phyloP scores from a whole-genome alignment of 2,888 invertebrate species.

The Agonopterix arenella region DNA sequence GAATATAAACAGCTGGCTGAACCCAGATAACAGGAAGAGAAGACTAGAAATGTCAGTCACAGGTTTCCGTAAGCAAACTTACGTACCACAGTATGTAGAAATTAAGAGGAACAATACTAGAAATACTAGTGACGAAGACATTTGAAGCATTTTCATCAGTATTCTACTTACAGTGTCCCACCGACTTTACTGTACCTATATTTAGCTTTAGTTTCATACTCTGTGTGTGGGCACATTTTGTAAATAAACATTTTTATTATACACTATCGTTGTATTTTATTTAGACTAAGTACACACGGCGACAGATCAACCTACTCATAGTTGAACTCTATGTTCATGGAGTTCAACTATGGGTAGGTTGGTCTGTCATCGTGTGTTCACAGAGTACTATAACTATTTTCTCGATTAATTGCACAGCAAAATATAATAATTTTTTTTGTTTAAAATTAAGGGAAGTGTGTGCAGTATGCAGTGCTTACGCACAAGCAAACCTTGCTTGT shows the following conservation, averaged over 20 bases:
- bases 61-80: constrained; percentile 32
- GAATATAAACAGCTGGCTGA: constrained; percentile 32
- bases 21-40: constrained; percentile 42
- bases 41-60: constrained; percentile 44
- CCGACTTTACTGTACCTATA: constrained; percentile 10
- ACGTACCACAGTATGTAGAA: constrained; percentile 54
- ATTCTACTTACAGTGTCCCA: constrained; percentile 14
- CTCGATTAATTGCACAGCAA: too few species aligned
- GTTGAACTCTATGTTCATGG: too few species aligned
- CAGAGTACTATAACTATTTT: too few species aligned
- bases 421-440: too few species aligned
- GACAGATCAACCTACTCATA: too few species aligned
- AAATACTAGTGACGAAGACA: constrained; percentile 1
- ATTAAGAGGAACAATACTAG: constrained; percentile 49
- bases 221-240: constrained; percentile 16
- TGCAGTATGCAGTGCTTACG: too few species aligned
- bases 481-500: too few species aligned
- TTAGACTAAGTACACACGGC: too few species aligned
- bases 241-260: constrained; percentile 12
- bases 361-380: too few species aligned
- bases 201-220: constrained; percentile 6
- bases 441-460: too few species aligned
- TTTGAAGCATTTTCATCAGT: not conserved
- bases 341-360: too few species aligned
- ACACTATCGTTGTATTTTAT: too few species aligned